phyloP scores from a whole-genome alignment of 2,113 vertebrate species.

The Hyla sarda region DNA sequence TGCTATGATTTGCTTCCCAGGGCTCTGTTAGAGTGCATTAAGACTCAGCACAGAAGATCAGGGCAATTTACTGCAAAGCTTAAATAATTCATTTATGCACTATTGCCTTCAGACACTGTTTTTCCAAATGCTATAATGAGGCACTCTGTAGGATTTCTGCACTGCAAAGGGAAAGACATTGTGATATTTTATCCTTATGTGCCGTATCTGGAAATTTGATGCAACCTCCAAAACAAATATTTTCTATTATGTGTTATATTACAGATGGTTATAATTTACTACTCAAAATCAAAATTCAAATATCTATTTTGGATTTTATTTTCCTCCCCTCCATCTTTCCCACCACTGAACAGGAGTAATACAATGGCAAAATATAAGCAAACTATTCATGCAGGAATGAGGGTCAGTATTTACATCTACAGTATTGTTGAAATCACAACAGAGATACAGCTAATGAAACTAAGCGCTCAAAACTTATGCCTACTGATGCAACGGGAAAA shows the following conservation, averaged over 20 bases:
- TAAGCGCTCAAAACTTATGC: conserved; percentile 39
- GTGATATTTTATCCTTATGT: conserved; percentile 44
- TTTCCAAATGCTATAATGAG: conserved; percentile 90
- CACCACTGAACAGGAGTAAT: conserved; percentile 5
- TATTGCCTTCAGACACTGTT: conserved; percentile 84
- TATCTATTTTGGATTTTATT: neutral
- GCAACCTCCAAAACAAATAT: conserved; percentile 31
- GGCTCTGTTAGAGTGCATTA: conserved; percentile 83
- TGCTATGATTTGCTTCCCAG: conserved; percentile 81
- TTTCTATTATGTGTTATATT: conserved; percentile 20
- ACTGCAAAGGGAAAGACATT: conserved; percentile 9
- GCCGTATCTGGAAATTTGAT: conserved; percentile 16
- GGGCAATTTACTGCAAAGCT: conserved; percentile 79
- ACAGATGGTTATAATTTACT: conserved; percentile 22
- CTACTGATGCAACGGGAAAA: conserved; percentile 55
- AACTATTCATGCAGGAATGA: conserved; percentile 19
- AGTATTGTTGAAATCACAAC: conserved; percentile 10
- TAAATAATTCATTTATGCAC: conserved; percentile 93
- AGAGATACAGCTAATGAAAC: conserved; percentile 51
- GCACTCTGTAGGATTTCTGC: conserved; percentile 82
- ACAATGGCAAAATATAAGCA: neutral
- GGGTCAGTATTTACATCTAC: conserved; percentile 29
- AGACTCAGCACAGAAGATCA: conserved; percentile 76
- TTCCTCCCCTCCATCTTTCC: neutral
- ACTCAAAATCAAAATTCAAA: neutral